These are phyloP conservation scores for Synanceia verrucosa DNA, from an alignment of 2,797 vertebrate species.

Conservation along the genomic window DNA sequence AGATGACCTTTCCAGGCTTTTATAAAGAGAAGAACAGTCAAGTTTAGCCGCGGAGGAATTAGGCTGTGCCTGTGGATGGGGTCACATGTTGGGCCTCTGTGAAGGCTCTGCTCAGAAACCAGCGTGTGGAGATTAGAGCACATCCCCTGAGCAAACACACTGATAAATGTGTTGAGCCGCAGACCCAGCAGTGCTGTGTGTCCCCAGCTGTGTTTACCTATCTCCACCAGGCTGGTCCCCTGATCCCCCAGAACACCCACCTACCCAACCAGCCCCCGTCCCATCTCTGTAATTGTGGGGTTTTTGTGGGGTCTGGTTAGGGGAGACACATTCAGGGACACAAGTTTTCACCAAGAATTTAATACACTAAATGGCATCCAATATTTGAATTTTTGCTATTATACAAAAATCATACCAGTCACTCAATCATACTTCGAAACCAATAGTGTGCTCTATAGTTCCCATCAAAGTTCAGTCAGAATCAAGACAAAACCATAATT, in stretches of 20 bases:
- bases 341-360: background rate
- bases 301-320: too few relatives aligned
- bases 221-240: conserved; percentile 49
- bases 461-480: background rate
- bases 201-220: conserved; percentile 83
- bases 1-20: conserved; percentile 47
- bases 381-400: background rate
- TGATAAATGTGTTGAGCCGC: conserved; percentile 63
- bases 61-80: conserved; percentile 48
- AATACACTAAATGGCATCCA: background rate
- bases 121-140: conserved; percentile 71
- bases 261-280: conserved; percentile 5
- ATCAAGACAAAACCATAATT: background rate
- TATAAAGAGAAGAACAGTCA: conserved; percentile 51
- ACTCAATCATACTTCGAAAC: background rate
- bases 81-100: conserved; percentile 51
- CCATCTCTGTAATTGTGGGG: background rate
- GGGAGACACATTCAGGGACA: too few relatives aligned
- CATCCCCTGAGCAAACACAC: conserved; percentile 82
- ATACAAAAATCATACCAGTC: background rate
- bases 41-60: conserved; percentile 64
- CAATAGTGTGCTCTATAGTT: background rate
- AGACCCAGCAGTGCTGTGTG: conserved; percentile 55
- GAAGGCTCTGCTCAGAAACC: conserved; percentile 51
- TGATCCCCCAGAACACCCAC: conserved; percentile 54